Evolutionary conservation across 2,797 vertebrate species (phyloP).

Genomic region (Epinephelus coioides): DNA sequence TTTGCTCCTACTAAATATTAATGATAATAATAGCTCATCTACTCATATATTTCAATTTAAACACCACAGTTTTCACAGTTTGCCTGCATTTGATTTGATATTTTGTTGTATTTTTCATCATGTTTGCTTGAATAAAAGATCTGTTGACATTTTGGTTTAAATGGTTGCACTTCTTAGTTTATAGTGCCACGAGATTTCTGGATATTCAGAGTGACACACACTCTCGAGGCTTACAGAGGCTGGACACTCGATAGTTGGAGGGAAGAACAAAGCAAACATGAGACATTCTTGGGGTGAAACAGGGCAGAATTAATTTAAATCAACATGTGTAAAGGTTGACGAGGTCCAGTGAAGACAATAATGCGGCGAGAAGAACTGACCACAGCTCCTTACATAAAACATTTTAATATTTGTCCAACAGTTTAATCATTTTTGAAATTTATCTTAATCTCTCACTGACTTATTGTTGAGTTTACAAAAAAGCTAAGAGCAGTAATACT

Average conservation of each 20-base stretch:
- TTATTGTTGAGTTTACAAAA: background rate
- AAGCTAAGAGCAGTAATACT: background rate
- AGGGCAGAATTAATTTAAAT: slow-evolving; percentile 61
- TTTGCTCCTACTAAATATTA: slow-evolving; percentile 21
- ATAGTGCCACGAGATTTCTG: background rate
- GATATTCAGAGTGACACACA: background rate
- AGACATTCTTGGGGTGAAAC: slow-evolving; percentile 65
- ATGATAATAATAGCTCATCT: background rate
- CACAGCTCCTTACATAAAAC: background rate
- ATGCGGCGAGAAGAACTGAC: background rate
- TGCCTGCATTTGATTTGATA: slow-evolving; percentile 1
- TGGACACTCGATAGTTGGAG: background rate
- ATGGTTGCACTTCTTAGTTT: background rate
- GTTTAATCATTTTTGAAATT: background rate
- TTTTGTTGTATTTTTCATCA: slow-evolving; percentile 19
- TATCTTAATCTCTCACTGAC: background rate
- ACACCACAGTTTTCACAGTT: background rate
- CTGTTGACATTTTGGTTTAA: background rate
- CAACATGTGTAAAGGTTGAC: slow-evolving; percentile 30
- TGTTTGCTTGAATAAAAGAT: slow-evolving; percentile 57
- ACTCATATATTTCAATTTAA: no score
- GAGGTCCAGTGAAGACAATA: background rate
- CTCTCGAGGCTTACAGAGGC: slow-evolving; percentile 3
- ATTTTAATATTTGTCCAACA: background rate
- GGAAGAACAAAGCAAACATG: slow-evolving; percentile 48